Evolutionary conservation across 2,888 invertebrate species (phyloP), one percentile per base, ranked within the genome.

Genomic region (Platycnemis pennipes): DNA sequence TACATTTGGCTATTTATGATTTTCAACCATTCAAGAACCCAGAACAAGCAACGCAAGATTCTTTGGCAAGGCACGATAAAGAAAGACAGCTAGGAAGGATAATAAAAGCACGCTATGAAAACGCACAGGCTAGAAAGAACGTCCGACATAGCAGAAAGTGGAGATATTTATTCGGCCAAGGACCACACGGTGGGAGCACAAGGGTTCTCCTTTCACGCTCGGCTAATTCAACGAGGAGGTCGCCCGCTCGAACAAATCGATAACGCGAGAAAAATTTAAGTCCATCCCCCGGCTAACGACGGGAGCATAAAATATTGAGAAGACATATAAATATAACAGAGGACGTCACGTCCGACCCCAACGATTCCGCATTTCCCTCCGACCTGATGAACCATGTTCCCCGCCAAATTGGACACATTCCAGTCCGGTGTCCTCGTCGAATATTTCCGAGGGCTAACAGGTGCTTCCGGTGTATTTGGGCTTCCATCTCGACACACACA

Each of bases 401-500:
- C 63, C 77, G 37, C 77, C 77, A 77, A 63, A 77, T 77, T 77
- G 77, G 77, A 37, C 77, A 37, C 77, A 77, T 77, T 77, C 77
- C 77, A 77, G 77, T 16, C 1, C 13, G 31, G 31, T 37, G 37
- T 77, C 77, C 77, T 77, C 77, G 77, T 77, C 8, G 31, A 77
- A 77, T 77, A 77, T 77, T 77, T 16, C 37, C 31, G 77, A 37
- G 77, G 16, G 37, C 37, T 69, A 77, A 77, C 77, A 77, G 77
- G 77, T 77, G 77, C 77, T 77, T 63, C 77, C 77, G 77, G 77
- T 77, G 77, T 77, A 77, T 77, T 77, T 77, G 77, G n/a, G 77
- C 77, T 77, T 77, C 77, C 77, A 77, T 16, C 77, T 77, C 77
- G 31, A 31, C 37, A 37, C 69, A 69, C 63, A 63, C 63, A 26